Evolutionary conservation across 2,797 vertebrate genomes (phyloP).

Genomic region (Myiotriccus ornatus): DNA sequence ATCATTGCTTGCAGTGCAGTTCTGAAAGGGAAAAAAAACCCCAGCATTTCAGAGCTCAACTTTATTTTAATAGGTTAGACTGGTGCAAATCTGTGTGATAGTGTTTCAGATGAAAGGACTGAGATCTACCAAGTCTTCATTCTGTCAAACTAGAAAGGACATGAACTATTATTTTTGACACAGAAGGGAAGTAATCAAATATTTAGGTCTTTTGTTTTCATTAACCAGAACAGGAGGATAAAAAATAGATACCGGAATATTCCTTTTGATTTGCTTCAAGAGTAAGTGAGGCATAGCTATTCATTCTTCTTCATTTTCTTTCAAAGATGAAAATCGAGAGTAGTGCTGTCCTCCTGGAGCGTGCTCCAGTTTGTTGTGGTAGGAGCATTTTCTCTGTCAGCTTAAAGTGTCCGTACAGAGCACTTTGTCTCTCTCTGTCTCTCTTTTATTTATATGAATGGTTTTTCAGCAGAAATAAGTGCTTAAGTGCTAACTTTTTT

Average conservation of each 20-base stretch:
- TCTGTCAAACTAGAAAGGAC: constrained; percentile 54
- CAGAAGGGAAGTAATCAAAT: constrained; percentile 65
- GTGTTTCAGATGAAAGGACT: constrained; percentile 21
- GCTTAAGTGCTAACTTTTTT: constrained; percentile 48
- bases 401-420: constrained; percentile 36
- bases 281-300: constrained; percentile 62
- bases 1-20: constrained; percentile 35
- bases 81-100: background rate
- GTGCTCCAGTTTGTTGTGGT: background rate
- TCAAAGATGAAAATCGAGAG: constrained; percentile 28
- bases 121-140: constrained; percentile 20
- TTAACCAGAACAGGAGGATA: constrained; percentile 63
- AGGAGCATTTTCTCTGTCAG: constrained; percentile 52
- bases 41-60: background rate
- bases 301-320: constrained; percentile 70
- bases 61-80: constrained; percentile 21
- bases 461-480: constrained; percentile 49
- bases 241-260: constrained; percentile 61
- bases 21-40: background rate
- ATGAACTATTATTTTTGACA: constrained; percentile 60
- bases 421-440: constrained; percentile 55
- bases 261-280: constrained; percentile 67
- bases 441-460: constrained; percentile 54
- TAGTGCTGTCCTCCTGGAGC: background rate
- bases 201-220: constrained; percentile 73